Evolutionary conservation across 2,888 invertebrate species (phyloP).

Genomic region (Caenorhabditis becei): DNA sequence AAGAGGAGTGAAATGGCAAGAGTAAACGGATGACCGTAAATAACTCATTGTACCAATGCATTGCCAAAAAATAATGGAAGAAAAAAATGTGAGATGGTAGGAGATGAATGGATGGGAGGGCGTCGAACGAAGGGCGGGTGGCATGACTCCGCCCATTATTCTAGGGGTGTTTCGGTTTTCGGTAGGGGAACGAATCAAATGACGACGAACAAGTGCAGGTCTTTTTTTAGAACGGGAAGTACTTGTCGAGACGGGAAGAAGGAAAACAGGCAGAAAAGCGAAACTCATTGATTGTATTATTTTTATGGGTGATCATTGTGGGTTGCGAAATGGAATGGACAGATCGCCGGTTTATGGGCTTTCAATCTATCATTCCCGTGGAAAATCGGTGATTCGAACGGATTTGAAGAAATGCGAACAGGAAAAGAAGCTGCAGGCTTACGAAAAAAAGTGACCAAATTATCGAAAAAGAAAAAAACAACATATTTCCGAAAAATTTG

Average conservation of each 20-base stretch:
- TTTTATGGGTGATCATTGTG: constrained; percentile 17
- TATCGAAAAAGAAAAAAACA: neutral
- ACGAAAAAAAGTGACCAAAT: too few relatives aligned
- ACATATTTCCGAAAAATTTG: neutral
- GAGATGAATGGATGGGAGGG: neutral
- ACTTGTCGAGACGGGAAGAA: neutral
- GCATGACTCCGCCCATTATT: constrained; percentile 38
- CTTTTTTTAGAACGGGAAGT: constrained; percentile 3
- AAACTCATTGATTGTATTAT: constrained; percentile 46
- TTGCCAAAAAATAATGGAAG: constrained; percentile 19
- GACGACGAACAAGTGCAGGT: constrained; percentile 1
- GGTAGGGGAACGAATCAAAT: neutral
- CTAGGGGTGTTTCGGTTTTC: neutral
- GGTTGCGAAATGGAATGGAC: constrained; percentile 25
- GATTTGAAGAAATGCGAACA: neutral
- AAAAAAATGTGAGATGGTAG: neutral
- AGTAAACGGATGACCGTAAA: neutral
- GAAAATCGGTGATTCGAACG: constrained; percentile 1
- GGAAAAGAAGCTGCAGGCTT: neutral
- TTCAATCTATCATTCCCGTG: constrained; percentile 28
- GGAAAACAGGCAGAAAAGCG: constrained; percentile 4
- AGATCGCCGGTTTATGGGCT: constrained; percentile 27
- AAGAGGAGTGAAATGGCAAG: neutral
- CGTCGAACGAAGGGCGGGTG: constrained; percentile 9
- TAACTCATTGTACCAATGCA: constrained; percentile 27